phyloP scores from a whole-genome alignment of 1,140 invertebrate species.

The Subanguina moxae region DNA sequence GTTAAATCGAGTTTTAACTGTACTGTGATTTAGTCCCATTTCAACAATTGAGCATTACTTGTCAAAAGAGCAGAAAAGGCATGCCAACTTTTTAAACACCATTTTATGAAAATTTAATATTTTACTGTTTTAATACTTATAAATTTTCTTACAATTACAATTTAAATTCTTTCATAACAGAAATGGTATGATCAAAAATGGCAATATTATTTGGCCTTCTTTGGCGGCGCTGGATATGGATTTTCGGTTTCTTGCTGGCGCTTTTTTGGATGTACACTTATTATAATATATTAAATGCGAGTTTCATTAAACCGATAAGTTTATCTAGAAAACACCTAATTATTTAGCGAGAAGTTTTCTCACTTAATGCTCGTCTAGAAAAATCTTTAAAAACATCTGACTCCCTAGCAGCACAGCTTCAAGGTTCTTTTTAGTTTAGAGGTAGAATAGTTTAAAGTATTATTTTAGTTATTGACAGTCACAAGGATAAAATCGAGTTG shows the following conservation, averaged over 20 bases:
- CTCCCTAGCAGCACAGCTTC: background rate
- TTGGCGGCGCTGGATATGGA: background rate
- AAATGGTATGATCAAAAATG: background rate
- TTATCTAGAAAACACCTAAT: background rate
- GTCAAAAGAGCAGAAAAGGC: too few relatives aligned
- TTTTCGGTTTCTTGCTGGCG: background rate
- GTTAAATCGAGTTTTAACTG: too few relatives aligned
- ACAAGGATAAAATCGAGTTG: background rate
- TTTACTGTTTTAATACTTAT: background rate
- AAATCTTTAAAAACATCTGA: slow-evolving; percentile 1
- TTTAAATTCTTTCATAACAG: background rate
- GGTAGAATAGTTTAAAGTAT: background rate
- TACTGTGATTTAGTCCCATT: too few relatives aligned
- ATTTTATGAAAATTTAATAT: background rate
- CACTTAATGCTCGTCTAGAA: background rate
- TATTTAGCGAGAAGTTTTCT: background rate
- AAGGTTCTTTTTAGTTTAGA: background rate
- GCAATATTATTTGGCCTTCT: background rate
- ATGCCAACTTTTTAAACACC: background rate
- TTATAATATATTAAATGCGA: background rate
- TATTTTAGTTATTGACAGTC: background rate
- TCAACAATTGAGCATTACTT: too few relatives aligned
- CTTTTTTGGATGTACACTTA: slow-evolving; percentile 1
- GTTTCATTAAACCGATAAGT: slow-evolving; percentile 1
- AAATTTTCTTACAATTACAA: background rate